phyloP scores from a whole-genome alignment of 2,888 invertebrate genomes.

The Nomada ruficornis region DNA sequence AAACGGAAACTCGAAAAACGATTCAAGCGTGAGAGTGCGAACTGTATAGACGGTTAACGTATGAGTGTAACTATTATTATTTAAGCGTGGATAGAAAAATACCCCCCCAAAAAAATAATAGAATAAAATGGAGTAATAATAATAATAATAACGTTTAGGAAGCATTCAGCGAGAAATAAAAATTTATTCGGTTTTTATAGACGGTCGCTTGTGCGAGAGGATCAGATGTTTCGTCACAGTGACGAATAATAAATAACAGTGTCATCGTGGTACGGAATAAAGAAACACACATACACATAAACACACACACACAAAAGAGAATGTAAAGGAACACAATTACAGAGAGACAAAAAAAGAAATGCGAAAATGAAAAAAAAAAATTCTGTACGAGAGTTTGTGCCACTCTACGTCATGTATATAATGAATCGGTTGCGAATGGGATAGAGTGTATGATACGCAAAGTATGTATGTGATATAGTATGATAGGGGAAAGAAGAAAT shows the following conservation, averaged over 20 bases:
- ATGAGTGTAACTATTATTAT: conserved; percentile 38
- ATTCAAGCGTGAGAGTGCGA: not conserved
- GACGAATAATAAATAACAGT: conserved; percentile 16
- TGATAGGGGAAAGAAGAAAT: conserved; percentile 43
- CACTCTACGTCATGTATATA: conserved; percentile 79
- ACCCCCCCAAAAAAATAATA: conserved; percentile 22
- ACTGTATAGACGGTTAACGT: conserved; percentile 20
- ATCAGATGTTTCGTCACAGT: conserved; percentile 26
- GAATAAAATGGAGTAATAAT: not conserved
- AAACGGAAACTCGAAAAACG: conserved; percentile 1
- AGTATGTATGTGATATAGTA: conserved; percentile 28
- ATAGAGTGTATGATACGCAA: conserved; percentile 22
- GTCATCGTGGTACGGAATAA: conserved; percentile 37
- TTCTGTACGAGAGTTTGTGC: conserved; percentile 76
- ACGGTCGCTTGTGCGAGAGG: conserved; percentile 55
- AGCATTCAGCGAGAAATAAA: conserved; percentile 35
- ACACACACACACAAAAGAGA: not conserved
- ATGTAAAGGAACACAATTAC: conserved; percentile 14
- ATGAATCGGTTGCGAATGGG: conserved; percentile 35
- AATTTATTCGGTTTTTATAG: conserved; percentile 49
- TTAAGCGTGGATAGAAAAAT: conserved; percentile 21
- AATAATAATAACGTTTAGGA: conserved; percentile 35
- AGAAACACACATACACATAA: not conserved
- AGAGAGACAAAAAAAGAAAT: conserved; percentile 43
- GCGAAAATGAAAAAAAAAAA: conserved; percentile 68